Evolutionary conservation across 1,140 invertebrate genomes (phyloP).

Genomic region (Lethocerus indicus): DNA sequence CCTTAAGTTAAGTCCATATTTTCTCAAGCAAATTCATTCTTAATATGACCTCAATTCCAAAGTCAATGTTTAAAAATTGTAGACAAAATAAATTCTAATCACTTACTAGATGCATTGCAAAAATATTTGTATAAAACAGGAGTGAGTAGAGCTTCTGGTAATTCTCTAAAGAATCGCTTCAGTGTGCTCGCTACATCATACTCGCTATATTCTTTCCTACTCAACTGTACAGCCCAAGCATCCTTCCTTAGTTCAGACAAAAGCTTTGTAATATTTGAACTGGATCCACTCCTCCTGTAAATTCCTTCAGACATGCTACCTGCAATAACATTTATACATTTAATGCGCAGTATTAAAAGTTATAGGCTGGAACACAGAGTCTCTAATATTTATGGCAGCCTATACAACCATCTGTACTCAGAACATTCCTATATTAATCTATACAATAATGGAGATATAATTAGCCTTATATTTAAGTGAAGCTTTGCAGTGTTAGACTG

Average conservation of each 20-base stretch:
- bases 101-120: conserved; percentile 23
- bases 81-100: background rate
- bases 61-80: background rate
- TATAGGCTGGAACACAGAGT: too few species aligned
- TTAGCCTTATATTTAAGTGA: too few species aligned
- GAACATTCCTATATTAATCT: too few species aligned
- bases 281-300: conserved; percentile 62
- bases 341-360: too few species aligned
- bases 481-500: too few species aligned
- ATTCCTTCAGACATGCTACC: conserved; percentile 70
- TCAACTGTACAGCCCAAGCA: conserved; percentile 66
- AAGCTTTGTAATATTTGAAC: conserved; percentile 55
- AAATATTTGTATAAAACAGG: conserved; percentile 32
- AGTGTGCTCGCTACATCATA: conserved; percentile 73
- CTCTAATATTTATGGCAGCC: too few species aligned
- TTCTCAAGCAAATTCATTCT: too few species aligned
- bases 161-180: conserved; percentile 65
- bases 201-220: conserved; percentile 50
- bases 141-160: conserved; percentile 53
- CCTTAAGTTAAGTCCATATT: too few species aligned
- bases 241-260: conserved; percentile 55
- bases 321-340: too few species aligned
- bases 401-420: too few species aligned
- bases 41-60: background rate
- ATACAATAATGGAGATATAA: too few species aligned